These are phyloP conservation scores for Haemorhous mexicanus DNA, from an alignment of 2,113 vertebrate genomes.

Conservation along the genomic window DNA sequence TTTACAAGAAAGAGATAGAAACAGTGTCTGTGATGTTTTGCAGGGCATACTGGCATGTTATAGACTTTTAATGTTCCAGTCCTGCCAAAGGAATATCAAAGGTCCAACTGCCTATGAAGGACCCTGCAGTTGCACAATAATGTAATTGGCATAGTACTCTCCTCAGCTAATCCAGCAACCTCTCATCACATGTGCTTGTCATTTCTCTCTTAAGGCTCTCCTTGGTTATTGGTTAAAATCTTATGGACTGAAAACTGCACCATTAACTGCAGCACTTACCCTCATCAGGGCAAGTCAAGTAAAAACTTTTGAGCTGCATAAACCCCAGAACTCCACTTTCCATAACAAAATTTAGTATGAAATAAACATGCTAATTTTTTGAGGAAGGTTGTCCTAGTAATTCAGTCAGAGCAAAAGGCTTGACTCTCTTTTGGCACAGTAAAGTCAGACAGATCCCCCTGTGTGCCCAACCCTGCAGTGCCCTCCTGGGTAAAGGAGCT, in stretches of 20 bases:
- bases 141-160: background rate
- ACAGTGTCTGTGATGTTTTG: background rate
- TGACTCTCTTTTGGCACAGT: background rate
- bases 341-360: background rate
- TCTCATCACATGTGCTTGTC: background rate
- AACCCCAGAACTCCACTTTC: background rate
- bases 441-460: background rate
- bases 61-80: background rate
- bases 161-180: background rate
- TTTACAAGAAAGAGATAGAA: background rate
- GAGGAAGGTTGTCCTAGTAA: background rate
- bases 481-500: background rate
- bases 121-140: background rate
- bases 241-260: background rate
- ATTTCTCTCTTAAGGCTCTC: background rate
- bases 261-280: background rate
- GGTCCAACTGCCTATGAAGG: background rate
- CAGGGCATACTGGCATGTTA: background rate
- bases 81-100: background rate
- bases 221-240: background rate
- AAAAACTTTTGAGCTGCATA: background rate
- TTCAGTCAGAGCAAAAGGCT: background rate
- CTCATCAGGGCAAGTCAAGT: background rate
- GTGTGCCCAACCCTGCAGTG: rapidly evolving
- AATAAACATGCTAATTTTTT: background rate